These are phyloP conservation scores for Hippocampus mohnikei DNA, from an alignment of 2,113 vertebrate genomes.

Conservation along the genomic window DNA sequence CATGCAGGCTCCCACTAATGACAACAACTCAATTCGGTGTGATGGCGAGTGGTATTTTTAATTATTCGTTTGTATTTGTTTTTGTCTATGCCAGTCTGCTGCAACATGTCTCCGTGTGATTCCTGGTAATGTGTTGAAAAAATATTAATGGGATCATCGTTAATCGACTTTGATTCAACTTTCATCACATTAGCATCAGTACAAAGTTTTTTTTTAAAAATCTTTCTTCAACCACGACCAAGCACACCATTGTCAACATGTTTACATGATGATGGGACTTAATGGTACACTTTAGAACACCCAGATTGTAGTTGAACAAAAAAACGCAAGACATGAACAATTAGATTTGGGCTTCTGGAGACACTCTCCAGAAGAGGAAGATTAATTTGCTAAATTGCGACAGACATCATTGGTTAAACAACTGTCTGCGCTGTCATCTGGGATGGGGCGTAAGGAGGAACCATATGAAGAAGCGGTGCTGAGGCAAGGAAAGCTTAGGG, in stretches of 20 bases:
- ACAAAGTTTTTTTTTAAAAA: too few species aligned
- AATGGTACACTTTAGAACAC: background rate
- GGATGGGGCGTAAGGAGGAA: slow-evolving; percentile 39
- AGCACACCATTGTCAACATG: background rate
- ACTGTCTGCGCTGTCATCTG: slow-evolving; percentile 30
- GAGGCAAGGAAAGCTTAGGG: slow-evolving; percentile 20
- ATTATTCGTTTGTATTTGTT: too few species aligned
- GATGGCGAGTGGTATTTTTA: too few species aligned
- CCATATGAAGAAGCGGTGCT: slow-evolving; percentile 32
- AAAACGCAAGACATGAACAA: slow-evolving; percentile 36
- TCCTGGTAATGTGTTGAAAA: background rate
- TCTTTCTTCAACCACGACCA: background rate
- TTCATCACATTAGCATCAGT: too few species aligned
- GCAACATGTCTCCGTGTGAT: too few species aligned
- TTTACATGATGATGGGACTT: background rate
- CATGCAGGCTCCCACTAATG: too few species aligned
- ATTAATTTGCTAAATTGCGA: slow-evolving; percentile 70
- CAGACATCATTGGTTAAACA: slow-evolving; percentile 60
- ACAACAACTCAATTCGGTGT: too few species aligned
- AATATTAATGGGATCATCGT: background rate
- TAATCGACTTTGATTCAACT: background rate
- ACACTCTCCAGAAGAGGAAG: slow-evolving; percentile 35
- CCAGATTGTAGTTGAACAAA: background rate
- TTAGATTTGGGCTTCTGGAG: slow-evolving; percentile 45
- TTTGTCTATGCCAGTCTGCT: too few species aligned